phyloP scores from a whole-genome alignment of 2,797 vertebrate genomes.

The Esox lucius region DNA sequence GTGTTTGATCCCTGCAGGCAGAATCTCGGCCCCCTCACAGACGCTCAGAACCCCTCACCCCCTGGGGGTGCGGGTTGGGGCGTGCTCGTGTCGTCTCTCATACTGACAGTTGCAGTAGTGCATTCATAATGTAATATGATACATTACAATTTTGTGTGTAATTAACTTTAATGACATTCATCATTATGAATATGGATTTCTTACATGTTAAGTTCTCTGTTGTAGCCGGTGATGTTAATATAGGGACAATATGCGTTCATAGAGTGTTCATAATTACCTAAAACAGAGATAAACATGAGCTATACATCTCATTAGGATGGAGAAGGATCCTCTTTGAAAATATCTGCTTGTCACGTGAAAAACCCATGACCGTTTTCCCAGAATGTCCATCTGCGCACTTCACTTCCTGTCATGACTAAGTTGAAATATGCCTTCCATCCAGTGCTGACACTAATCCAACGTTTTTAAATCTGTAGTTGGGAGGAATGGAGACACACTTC shows the following conservation, averaged over 20 bases:
- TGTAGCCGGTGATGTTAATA: neutral
- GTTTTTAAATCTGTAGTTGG: neutral
- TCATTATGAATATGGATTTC: neutral
- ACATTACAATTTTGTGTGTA: constrained; percentile 63
- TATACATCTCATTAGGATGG: constrained; percentile 32
- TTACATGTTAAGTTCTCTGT: neutral
- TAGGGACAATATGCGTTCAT: neutral
- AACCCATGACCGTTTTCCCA: neutral
- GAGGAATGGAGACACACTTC: constrained; percentile 16
- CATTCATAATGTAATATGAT: constrained; percentile 61
- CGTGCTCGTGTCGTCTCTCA: constrained; percentile 42
- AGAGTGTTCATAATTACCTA: neutral
- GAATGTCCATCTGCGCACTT: neutral
- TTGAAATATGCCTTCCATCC: neutral
- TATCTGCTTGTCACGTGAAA: neutral
- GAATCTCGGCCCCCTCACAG: constrained; percentile 45
- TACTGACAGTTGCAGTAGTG: constrained; percentile 49
- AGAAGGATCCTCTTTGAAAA: neutral
- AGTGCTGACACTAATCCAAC: neutral
- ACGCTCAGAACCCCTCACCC: constrained; percentile 38
- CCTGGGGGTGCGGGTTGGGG: constrained; percentile 8
- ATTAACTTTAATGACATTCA: neutral
- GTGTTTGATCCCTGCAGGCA: constrained; percentile 56
- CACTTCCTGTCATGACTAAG: neutral
- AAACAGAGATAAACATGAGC: constrained; percentile 22